Conservation (phyloP, 2,888 invertebrate species). For the Folsomia candida region DNA sequence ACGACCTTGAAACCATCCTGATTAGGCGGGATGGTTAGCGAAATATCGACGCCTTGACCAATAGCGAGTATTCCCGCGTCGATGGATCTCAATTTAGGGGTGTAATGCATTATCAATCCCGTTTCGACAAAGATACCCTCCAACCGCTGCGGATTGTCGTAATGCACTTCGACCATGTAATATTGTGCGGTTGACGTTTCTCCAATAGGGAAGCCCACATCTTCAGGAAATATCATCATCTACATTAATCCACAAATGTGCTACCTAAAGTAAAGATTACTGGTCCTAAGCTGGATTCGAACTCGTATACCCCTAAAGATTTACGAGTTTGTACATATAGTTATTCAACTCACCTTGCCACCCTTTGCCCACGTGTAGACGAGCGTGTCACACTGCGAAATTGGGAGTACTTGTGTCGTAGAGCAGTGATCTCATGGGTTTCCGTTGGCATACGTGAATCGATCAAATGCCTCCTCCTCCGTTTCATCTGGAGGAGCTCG, state of each 20-base stretch:
- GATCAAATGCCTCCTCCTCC: slow-evolving; percentile 4
- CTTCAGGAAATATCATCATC: slow-evolving; percentile 71
- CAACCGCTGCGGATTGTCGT: slow-evolving; percentile 65
- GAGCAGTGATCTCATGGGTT: background rate
- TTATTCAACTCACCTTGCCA: slow-evolving; percentile 6
- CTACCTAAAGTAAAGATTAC: too few species aligned
- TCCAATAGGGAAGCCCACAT: slow-evolving; percentile 77
- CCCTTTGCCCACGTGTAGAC: slow-evolving; percentile 14
- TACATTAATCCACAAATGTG: too few species aligned
- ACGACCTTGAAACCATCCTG: slow-evolving; percentile 74
- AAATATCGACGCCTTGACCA: slow-evolving; percentile 73
- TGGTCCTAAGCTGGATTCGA: too few species aligned
- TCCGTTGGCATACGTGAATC: background rate
- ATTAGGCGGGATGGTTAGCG: slow-evolving; percentile 78
- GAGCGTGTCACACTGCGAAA: background rate
- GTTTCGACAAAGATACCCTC: slow-evolving; percentile 60
- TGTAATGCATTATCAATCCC: slow-evolving; percentile 75
- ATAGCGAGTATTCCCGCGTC: slow-evolving; percentile 79
- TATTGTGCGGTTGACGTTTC: slow-evolving; percentile 64
- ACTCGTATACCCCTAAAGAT: too few species aligned
- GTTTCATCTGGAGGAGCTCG: background rate
- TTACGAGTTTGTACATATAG: background rate
- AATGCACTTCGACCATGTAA: slow-evolving; percentile 78
- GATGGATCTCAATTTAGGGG: slow-evolving; percentile 68
- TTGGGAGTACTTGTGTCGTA: background rate